Conservation (phyloP, 2,113 vertebrate genomes). For the Pseudorasbora parva region DNA sequence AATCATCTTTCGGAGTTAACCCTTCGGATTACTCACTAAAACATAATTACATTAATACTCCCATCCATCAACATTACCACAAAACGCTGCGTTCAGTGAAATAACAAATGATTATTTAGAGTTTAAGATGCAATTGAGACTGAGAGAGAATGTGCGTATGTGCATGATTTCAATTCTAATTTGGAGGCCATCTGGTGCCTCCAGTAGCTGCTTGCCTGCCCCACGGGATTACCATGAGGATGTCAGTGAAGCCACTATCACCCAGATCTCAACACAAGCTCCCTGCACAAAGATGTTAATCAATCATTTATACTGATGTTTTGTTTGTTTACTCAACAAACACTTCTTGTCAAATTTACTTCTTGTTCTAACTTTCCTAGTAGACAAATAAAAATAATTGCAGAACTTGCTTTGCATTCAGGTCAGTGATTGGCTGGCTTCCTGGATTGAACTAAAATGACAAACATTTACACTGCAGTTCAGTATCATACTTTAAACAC, state of each 20-base stretch:
- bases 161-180: slow-evolving; percentile 67
- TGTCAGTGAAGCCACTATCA: slow-evolving; percentile 63
- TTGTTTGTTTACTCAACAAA: slow-evolving; percentile 25
- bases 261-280: slow-evolving; percentile 43
- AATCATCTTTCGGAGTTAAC: neutral
- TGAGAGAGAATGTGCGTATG: neutral
- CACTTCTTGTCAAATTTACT: no score
- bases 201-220: slow-evolving; percentile 67
- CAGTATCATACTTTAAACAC: no score
- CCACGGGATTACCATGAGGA: slow-evolving; percentile 71
- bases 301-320: slow-evolving; percentile 33
- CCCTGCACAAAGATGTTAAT: slow-evolving; percentile 25
- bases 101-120: neutral
- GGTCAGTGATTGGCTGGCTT: neutral
- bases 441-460: neutral
- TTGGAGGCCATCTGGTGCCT: slow-evolving; percentile 73
- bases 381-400: neutral
- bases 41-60: slow-evolving; percentile 17
- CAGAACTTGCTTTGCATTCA: neutral
- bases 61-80: slow-evolving; percentile 6
- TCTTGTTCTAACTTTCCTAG: neutral
- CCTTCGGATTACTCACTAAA: slow-evolving; percentile 14
- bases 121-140: neutral
- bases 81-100: neutral
- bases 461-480: no score